Conservation (phyloP, 2,888 invertebrate species). For the Labia minor region DNA sequence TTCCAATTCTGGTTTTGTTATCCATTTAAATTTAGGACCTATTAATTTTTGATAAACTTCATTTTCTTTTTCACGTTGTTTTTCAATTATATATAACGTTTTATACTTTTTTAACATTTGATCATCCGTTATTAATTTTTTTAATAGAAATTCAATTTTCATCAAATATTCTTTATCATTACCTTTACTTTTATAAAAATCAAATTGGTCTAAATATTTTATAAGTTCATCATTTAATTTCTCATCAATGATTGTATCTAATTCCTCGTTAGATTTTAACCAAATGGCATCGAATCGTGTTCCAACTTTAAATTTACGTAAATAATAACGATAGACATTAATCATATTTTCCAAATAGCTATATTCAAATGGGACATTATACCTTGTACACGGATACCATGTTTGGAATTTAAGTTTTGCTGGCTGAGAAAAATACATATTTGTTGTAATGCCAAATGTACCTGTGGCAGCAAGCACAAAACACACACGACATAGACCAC, state of each 20-base stretch:
- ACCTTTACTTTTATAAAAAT: slow-evolving; percentile 4
- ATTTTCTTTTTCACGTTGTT: too few relatives aligned
- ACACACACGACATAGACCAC: too few relatives aligned
- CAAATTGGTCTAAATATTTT: too few relatives aligned
- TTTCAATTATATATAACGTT: too few relatives aligned
- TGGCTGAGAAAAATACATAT: not conserved
- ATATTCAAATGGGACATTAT: not conserved
- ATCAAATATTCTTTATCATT: too few relatives aligned
- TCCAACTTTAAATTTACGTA: not conserved
- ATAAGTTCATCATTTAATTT: not conserved
- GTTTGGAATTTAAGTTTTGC: not conserved
- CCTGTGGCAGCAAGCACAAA: too few relatives aligned
- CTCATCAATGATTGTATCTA: not conserved
- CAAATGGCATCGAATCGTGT: not conserved
- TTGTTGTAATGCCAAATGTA: not conserved
- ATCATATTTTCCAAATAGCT: not conserved
- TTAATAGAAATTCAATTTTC: too few relatives aligned
- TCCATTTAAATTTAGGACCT: too few relatives aligned
- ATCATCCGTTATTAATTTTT: too few relatives aligned
- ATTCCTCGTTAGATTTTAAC: not conserved
- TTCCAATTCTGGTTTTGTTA: too few relatives aligned
- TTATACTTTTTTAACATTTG: too few relatives aligned
- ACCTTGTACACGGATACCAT: not conserved
- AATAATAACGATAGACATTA: not conserved
- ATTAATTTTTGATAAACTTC: too few relatives aligned